Conservation (phyloP, 1,140 invertebrate genomes). For the Sycobia sp. region DNA sequence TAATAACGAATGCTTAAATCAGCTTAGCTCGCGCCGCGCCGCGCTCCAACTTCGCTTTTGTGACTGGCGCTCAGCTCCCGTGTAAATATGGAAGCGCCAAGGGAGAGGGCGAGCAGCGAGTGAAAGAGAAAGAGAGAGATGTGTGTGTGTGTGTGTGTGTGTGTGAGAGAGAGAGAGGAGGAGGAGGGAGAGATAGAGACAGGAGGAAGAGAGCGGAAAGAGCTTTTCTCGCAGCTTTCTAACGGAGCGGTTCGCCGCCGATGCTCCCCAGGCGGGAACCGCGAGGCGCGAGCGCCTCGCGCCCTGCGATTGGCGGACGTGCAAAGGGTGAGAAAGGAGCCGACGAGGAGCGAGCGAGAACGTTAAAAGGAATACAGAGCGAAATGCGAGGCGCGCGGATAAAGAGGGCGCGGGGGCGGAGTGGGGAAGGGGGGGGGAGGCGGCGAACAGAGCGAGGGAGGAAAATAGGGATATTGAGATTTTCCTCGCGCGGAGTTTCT, state of each 20-base stretch:
- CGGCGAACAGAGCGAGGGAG: not conserved
- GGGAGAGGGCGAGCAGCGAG: no score
- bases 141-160: no score
- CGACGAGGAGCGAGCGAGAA: no score
- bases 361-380: no score
- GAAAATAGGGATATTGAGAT: not conserved
- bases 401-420: not conserved
- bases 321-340: slow-evolving; percentile 29
- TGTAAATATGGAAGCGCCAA: slow-evolving; percentile 61
- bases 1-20: slow-evolving; percentile 63
- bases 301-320: slow-evolving; percentile 31
- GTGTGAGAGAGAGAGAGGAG: slow-evolving; percentile 45
- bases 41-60: slow-evolving; percentile 57
- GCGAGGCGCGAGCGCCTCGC: no score
- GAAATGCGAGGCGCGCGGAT: no score
- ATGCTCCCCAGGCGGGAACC: not conserved
- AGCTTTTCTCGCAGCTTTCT: slow-evolving; percentile 49
- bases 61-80: slow-evolving; percentile 45
- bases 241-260: slow-evolving; percentile 36
- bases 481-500: no score
- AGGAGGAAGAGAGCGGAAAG: no score
- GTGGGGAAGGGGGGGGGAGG: not conserved
- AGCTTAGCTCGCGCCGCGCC: slow-evolving; percentile 49
- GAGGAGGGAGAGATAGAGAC: no score
- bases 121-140: no score